phyloP scores from a whole-genome alignment of 2,113 vertebrate species.

The Strix aluco region DNA sequence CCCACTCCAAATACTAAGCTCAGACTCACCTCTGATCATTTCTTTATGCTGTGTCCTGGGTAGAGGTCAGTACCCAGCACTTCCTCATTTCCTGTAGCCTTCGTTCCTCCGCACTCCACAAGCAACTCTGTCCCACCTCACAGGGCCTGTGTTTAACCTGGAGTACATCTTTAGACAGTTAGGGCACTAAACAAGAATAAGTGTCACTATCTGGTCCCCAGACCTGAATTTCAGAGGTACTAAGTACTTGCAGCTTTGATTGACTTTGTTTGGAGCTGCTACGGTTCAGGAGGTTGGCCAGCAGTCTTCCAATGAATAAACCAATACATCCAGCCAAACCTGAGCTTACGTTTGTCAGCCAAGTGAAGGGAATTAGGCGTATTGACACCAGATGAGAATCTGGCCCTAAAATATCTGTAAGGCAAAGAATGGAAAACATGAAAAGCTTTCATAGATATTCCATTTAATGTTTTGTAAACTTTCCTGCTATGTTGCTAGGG shows the following conservation, averaged over 20 bases:
- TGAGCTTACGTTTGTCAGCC: background rate
- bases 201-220: background rate
- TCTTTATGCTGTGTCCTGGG: background rate
- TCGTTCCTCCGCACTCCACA: background rate
- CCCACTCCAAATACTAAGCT: background rate
- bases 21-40: background rate
- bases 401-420: background rate
- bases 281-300: background rate
- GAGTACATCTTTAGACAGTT: background rate
- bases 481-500: slow-evolving; percentile 17
- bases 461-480: slow-evolving; percentile 40
- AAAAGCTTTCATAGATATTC: background rate
- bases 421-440: background rate
- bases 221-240: background rate
- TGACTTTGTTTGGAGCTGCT: background rate
- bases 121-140: background rate
- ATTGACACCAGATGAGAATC: slow-evolving; percentile 11
- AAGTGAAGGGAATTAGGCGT: background rate
- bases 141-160: background rate
- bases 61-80: background rate
- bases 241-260: background rate
- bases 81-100: background rate
- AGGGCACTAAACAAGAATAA: background rate
- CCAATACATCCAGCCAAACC: background rate
- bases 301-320: background rate